Conservation (phyloP, 2,113 vertebrate species). For the Cynocephalus volans region DNA sequence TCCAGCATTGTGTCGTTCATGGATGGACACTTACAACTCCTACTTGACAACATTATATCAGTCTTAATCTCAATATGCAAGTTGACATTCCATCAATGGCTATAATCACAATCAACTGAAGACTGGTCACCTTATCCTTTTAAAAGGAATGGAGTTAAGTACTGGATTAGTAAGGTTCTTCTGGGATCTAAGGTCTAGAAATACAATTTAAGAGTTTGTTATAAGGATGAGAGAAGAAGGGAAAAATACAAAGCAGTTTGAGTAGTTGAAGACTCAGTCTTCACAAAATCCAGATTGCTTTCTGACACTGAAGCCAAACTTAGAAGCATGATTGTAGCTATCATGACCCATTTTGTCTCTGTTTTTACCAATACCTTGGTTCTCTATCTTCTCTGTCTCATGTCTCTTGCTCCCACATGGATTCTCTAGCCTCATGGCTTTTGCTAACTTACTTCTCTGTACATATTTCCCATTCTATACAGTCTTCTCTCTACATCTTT, state of each 20-base stretch:
- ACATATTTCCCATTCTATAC: neutral
- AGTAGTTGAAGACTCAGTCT: neutral
- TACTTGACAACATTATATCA: neutral
- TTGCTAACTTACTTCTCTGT: neutral
- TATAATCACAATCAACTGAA: neutral
- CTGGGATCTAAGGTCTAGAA: neutral
- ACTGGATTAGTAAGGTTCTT: neutral
- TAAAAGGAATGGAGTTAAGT: neutral
- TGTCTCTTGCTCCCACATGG: neutral
- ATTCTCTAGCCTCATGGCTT: neutral
- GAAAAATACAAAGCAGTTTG: neutral
- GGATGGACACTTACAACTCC: neutral
- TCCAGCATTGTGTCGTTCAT: neutral
- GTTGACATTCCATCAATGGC: neutral
- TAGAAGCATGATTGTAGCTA: neutral
- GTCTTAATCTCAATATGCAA: neutral
- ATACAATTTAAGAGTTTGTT: neutral
- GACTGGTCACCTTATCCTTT: neutral
- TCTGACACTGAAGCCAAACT: neutral
- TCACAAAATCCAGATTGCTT: neutral
- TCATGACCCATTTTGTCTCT: neutral
- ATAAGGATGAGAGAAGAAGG: neutral
- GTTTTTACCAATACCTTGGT: neutral
- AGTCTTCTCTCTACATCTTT: neutral
- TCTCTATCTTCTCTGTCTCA: neutral